phyloP scores from a whole-genome alignment of 2,797 vertebrate genomes.

The Oreochromis mossambicus region DNA sequence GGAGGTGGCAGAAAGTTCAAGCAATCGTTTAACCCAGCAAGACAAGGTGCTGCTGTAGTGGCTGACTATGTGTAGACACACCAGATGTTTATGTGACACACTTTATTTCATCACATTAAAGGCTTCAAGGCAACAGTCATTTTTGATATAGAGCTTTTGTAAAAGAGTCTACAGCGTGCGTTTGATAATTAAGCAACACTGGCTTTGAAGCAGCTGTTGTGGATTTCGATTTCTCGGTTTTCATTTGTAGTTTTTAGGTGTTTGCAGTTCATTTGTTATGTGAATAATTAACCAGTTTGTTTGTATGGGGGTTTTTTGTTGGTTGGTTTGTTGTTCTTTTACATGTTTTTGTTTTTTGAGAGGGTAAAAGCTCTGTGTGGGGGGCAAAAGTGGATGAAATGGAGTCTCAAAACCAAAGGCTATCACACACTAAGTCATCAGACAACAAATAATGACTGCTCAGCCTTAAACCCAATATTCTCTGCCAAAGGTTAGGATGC shows the following conservation, averaged over 20 bases:
- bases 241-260: neutral
- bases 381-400: neutral
- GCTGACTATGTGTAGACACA: neutral
- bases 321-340: neutral
- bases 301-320: fast-evolving
- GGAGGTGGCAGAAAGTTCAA: conserved; percentile 48
- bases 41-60: neutral
- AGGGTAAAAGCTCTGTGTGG: neutral
- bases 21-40: conserved; percentile 3
- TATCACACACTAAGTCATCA: neutral
- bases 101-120: neutral
- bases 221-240: neutral
- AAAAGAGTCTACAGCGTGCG: neutral
- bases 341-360: neutral
- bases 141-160: neutral
- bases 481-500: neutral
- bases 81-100: neutral
- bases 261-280: neutral
- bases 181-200: neutral
- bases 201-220: neutral
- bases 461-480: neutral
- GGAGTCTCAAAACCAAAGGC: neutral
- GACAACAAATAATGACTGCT: neutral
- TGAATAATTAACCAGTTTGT: neutral
- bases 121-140: neutral